Evolutionary conservation across 2,113 vertebrate genomes (phyloP), one percentile per base, ranked within the genome.

Genomic region (Triplophysa tibetana): DNA sequence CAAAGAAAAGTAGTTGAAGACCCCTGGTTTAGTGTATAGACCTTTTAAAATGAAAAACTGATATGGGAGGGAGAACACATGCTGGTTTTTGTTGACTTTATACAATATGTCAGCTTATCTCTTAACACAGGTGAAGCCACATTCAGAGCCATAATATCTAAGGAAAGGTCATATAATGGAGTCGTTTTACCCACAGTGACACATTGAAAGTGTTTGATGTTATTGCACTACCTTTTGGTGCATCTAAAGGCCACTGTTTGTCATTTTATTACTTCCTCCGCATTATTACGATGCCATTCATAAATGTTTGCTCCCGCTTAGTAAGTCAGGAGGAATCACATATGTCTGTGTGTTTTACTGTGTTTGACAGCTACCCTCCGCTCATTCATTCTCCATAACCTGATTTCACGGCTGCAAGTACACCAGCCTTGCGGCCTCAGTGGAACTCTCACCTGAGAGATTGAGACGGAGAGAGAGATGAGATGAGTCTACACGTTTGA

Each of bases 391-490:
- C 21, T 84, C 56, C 41, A 65, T 84, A 82, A 84, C 77, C 38
- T 75, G 80, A 82, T 84, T 84, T 82, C 76, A 84, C 58, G 60
- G 52, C 72, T 60, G 66, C 56, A 63, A 76, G 79, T 80, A 82
- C 68, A 41, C 48, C 63, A 70, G 16, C 58, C 67, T 62, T 69
- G 21, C 74, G 24, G 81, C 67, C 54, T 61, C n/a, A 43, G 69
- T 45, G n/a, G 73, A 75, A 58, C 74, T 41, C 52, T 67, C 62
- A 74, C 85, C 77, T 85, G 81, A 77, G 38, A 43, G 70, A 69
- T 56, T 60, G 70, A 60, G 19, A 50, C n/a, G 63, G 79, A 81
- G 29, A 63, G 60, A 79, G 33, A 38, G 33, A 38, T 38, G 75
- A 67, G 65, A 70, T 64, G 77, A 69, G 73, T 65, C 60, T 70